phyloP scores from a whole-genome alignment of 2,888 invertebrate species.

The Lasius fuliginosus region DNA sequence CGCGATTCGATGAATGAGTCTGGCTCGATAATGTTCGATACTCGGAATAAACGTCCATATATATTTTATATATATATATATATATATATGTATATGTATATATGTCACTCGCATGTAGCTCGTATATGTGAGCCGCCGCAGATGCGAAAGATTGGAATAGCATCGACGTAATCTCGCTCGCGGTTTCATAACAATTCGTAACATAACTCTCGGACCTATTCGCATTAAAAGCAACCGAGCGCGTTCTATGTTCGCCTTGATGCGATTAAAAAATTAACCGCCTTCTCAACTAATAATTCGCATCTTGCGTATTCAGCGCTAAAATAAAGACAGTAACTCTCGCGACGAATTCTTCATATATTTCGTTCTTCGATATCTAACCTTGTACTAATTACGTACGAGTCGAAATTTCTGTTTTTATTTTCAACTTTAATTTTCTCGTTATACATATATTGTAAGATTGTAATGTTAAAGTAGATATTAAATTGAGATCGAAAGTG shows the following conservation, averaged over 20 bases:
- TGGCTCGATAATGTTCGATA: constrained; percentile 15
- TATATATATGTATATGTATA: neutral
- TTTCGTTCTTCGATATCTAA: neutral
- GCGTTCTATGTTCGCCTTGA: constrained; percentile 56
- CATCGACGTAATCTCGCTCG: constrained; percentile 41
- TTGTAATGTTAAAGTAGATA: neutral
- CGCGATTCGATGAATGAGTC: constrained; percentile 54
- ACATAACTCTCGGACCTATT: constrained; percentile 15
- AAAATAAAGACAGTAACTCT: neutral
- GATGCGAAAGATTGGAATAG: constrained; percentile 49
- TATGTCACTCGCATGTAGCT: neutral
- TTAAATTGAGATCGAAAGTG: neutral
- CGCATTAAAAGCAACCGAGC: neutral
- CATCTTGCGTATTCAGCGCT: neutral
- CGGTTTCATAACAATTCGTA: constrained; percentile 19
- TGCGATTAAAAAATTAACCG: neutral
- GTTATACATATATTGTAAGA: neutral
- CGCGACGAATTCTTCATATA: neutral
- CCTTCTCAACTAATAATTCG: neutral
- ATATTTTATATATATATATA: neutral
- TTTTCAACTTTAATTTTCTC: neutral
- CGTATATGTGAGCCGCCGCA: neutral
- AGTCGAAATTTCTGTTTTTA: neutral
- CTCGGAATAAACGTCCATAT: neutral
- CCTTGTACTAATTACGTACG: neutral